Conservation (phyloP, 2,888 invertebrate species). For the Drosophila multiciliata region DNA sequence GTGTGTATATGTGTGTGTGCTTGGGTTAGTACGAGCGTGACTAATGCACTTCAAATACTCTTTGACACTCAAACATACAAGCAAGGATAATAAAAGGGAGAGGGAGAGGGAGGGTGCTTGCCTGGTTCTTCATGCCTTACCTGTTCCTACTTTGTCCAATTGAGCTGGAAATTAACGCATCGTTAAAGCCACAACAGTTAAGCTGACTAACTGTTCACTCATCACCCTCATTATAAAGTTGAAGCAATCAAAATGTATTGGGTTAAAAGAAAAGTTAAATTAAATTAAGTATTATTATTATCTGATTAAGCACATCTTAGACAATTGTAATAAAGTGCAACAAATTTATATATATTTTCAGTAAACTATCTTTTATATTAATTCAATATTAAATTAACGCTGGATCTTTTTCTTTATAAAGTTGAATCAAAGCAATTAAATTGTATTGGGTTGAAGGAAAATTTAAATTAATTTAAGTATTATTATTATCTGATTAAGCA, state of each 20-base stretch:
- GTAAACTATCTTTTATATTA: neutral
- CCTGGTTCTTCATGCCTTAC: constrained; percentile 44
- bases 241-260: neutral
- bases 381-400: neutral
- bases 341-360: neutral
- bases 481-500: neutral
- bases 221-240: constrained; percentile 19
- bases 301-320: neutral
- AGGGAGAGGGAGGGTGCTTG: neutral
- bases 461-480: neutral
- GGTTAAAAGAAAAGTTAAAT: neutral
- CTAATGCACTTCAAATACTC: constrained; percentile 64
- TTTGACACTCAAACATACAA: constrained; percentile 39
- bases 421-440: neutral
- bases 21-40: constrained; percentile 36
- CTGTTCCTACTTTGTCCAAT: constrained; percentile 55
- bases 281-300: neutral
- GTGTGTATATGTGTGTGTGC: neutral
- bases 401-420: neutral
- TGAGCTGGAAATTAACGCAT: constrained; percentile 49
- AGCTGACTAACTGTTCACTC: constrained; percentile 38
- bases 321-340: neutral
- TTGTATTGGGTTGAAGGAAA: neutral
- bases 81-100: neutral
- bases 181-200: constrained; percentile 42